Evolutionary conservation across 2,113 vertebrate species (phyloP).

Genomic region (Cathartes aura): DNA sequence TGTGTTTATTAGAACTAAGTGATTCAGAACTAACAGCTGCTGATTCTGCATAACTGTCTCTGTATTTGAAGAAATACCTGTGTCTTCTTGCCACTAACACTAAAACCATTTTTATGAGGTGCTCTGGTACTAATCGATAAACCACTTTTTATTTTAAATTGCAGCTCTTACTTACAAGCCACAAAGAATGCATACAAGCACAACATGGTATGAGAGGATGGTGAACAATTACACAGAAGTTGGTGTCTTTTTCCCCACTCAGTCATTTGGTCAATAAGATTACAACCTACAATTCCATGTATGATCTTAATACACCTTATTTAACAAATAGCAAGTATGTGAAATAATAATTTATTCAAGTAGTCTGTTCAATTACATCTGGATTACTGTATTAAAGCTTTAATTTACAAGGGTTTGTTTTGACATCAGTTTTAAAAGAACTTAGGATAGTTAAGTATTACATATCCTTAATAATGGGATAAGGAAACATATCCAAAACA

Average conservation of each 20-base stretch:
- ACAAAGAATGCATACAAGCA: neutral
- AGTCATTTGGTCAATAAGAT: neutral
- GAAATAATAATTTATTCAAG: neutral
- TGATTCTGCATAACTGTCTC: constrained; percentile 25
- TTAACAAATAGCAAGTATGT: neutral
- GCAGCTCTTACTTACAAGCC: constrained; percentile 6
- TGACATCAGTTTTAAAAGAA: neutral
- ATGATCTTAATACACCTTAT: neutral
- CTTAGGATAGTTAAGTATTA: neutral
- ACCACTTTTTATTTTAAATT: neutral
- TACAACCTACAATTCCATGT: neutral
- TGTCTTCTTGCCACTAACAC: neutral
- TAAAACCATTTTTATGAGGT: constrained; percentile 60
- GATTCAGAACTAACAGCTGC: constrained; percentile 39
- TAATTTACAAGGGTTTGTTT: neutral
- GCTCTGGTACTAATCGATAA: neutral
- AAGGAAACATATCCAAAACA: neutral
- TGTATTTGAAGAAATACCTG: neutral
- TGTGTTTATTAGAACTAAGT: constrained; percentile 46
- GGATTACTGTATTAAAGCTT: neutral
- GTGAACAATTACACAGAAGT: neutral
- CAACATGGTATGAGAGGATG: neutral
- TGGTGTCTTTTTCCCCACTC: neutral
- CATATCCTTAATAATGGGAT: neutral
- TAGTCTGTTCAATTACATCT: neutral